Percentiles rank a stretch among this genome's conserved stretches.
Evolutionary conservation across 2,113 vertebrate species (phyloP).

Genomic region (Oryctolagus cuniculus): DNA sequence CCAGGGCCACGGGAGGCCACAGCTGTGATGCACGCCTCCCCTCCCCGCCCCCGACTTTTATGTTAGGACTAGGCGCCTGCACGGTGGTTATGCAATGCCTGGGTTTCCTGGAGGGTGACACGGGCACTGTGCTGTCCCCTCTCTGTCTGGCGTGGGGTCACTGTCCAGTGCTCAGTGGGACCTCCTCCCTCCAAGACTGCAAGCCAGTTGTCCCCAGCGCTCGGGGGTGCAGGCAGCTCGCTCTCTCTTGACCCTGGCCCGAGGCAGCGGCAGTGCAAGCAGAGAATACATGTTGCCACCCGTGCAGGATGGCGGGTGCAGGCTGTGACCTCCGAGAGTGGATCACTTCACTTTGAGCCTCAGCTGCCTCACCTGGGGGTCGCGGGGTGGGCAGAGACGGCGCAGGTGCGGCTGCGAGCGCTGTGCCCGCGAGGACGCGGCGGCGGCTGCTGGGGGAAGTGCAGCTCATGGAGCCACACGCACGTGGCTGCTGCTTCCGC

Average conservation of each 20-base stretch:
- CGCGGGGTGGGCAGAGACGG: rapidly evolving
- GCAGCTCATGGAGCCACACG: too few relatives aligned
- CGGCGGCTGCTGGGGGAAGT: neutral
- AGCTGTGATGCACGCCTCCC: neutral
- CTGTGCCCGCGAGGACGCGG: rapidly evolving
- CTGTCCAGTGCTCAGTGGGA: too few relatives aligned
- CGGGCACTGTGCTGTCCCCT: neutral
- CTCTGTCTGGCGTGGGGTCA: too few relatives aligned
- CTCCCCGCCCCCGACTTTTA: neutral
- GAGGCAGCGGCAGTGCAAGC: too few relatives aligned
- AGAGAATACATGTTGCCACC: neutral
- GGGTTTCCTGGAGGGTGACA: too few relatives aligned
- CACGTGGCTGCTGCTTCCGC: neutral
- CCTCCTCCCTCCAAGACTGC: neutral
- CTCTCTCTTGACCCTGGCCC: neutral
- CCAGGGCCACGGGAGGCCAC: rapidly evolving
- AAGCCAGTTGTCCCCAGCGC: neutral
- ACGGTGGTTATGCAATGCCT: too few relatives aligned
- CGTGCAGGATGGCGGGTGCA: neutral
- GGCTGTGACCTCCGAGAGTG: neutral
- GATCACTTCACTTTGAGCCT: neutral
- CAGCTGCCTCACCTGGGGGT: neutral
- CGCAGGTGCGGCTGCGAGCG: neutral
- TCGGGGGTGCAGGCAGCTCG: rapidly evolving
- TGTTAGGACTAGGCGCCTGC: neutral